Conservation (phyloP, 2,797 vertebrate species). For the Myripristis jacobus region DNA sequence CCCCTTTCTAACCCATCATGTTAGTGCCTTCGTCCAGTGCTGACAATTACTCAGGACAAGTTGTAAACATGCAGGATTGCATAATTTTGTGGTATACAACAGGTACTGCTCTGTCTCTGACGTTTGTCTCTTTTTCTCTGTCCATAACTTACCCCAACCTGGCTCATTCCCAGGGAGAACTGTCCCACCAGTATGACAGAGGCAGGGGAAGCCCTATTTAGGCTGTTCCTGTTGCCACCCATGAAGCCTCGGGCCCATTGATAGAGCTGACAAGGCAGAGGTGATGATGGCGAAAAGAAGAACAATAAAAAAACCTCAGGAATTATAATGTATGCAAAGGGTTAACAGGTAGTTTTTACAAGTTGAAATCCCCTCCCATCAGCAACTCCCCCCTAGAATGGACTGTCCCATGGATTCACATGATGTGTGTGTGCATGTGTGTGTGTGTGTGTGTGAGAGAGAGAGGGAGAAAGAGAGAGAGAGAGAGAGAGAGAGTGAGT, state of each 20-base stretch:
- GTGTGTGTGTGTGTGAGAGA: conserved; percentile 26
- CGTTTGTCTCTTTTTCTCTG: conserved; percentile 18
- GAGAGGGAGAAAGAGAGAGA: background rate
- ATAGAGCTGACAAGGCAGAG: conserved; percentile 5
- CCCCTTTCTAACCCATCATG: background rate
- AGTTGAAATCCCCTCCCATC: conserved; percentile 78
- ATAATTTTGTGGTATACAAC: conserved; percentile 44
- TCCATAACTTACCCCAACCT: conserved; percentile 36
- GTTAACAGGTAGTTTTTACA: conserved; percentile 72
- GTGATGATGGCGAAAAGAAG: conserved; percentile 15
- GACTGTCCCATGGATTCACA: conserved; percentile 89
- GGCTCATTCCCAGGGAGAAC: conserved; percentile 35
- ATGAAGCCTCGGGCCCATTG: background rate
- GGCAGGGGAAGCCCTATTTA: background rate
- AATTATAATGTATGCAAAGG: conserved; percentile 51
- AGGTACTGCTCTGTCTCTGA: conserved; percentile 15
- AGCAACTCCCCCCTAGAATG: conserved; percentile 84
- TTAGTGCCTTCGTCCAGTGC: background rate
- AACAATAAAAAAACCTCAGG: background rate
- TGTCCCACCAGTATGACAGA: conserved; percentile 19
- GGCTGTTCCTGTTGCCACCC: background rate
- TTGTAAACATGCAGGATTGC: conserved; percentile 49
- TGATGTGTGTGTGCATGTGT: conserved; percentile 73
- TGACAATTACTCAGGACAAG: conserved; percentile 7
- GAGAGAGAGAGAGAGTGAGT: too few relatives aligned